Evolutionary conservation across 2,888 invertebrate species (phyloP), one percentile per base, ranked within the genome.

Genomic region (Synanthedon myopaeformis): DNA sequence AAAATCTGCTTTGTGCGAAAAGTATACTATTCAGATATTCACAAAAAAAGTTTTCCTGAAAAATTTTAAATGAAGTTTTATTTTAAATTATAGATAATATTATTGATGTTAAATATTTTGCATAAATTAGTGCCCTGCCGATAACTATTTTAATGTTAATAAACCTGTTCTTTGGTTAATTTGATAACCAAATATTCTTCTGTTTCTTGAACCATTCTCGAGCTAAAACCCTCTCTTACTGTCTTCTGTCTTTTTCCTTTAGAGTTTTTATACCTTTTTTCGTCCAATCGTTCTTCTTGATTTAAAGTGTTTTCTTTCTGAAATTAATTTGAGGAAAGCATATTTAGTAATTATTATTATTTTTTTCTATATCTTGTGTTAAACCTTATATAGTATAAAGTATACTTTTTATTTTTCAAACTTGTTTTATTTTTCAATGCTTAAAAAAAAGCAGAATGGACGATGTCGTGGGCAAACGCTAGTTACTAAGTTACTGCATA

Each of bases 161-260:
- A 57, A 42, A 85, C 84, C 76, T 88, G 75, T 52, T 84, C 82
- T 49, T 69, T 79, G 4, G 69, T 79, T 0, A 88, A 59, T 53
- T 85, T 86, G 19, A 88, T 82, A 1, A 88, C 88, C 1, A 69
- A 55, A 59, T 88, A 88, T 57, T 86, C 83, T 0, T 76, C 70
- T 0, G 87, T 88, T 55, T 88, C 88, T 50, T 79, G 80, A 1
- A 87, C 87, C 88, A 88, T 88, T 53, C 87, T 62, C 0, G 82
- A 80, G 3, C 74, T 71, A 56, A 87, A 87, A 0, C 85, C 83
- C n/a, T 75, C 74, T 52, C 59, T 68, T 0, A 73, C 4, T 1
- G 57, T 56, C 53, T 67, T 72, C 50, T 71, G 57, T 59, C 41
- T 63, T 35, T 35, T 35, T 3, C 10, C 35, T 1, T 35, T 35